These are phyloP conservation scores for Leistus spinibarbis DNA, from an alignment of 2,888 invertebrate species.

Conservation along the genomic window DNA sequence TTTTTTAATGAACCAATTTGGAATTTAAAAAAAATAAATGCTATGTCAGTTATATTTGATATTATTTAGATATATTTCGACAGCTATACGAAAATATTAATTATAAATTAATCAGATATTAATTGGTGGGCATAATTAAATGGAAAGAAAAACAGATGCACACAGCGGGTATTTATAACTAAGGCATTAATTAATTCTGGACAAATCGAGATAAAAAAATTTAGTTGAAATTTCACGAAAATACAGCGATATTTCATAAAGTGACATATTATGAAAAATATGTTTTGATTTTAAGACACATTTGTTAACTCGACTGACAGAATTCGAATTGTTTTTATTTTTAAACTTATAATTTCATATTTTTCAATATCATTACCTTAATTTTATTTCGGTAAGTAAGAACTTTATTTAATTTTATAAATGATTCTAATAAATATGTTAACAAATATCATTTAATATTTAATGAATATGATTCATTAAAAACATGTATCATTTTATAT, in stretches of 20 bases:
- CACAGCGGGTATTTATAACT: neutral
- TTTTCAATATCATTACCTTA: no score
- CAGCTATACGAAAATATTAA: neutral
- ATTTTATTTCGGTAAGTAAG: no score
- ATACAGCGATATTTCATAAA: neutral
- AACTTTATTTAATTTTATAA: no score
- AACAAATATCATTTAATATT: no score
- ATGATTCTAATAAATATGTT: no score
- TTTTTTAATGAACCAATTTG: neutral
- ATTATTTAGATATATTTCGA: neutral
- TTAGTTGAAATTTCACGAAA: neutral
- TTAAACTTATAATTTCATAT: no score
- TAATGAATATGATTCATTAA: no score
- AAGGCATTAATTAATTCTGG: neutral
- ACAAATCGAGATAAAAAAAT: neutral
- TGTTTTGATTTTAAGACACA: neutral
- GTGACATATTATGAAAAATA: neutral
- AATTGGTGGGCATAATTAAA: neutral
- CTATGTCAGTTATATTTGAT: neutral
- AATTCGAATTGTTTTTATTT: no score
- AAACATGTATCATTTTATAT: no score
- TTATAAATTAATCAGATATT: neutral
- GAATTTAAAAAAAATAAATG: neutral
- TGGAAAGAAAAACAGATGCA: neutral
- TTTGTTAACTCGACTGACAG: no score